Evolutionary conservation across 2,888 invertebrate species (phyloP).

Genomic region (Cryptocheilus praepositus): DNA sequence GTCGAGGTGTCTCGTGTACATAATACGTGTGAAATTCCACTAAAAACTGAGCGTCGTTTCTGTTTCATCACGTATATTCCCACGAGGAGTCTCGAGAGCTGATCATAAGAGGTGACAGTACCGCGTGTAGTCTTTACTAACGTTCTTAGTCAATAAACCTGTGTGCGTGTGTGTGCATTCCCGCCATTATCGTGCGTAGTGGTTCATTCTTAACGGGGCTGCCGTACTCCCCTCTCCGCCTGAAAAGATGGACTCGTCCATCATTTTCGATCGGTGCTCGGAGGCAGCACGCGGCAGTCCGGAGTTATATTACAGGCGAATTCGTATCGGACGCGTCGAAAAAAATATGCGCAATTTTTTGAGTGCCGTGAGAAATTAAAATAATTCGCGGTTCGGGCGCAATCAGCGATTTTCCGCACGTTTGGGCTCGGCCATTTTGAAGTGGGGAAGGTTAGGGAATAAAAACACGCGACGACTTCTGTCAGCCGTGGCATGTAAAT

Average conservation of each 20-base stretch:
- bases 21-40: constrained; percentile 19
- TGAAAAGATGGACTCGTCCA: constrained; percentile 67
- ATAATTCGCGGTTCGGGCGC: neutral
- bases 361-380: neutral
- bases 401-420: constrained; percentile 16
- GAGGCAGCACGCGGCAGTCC: no score
- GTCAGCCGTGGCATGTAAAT: constrained; percentile 16
- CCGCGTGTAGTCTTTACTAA: constrained; percentile 19
- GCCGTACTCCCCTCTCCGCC: constrained; percentile 44
- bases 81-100: neutral
- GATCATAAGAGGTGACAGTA: constrained; percentile 10
- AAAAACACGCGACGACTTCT: constrained; percentile 22
- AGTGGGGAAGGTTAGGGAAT: constrained; percentile 54
- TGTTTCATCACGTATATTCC: constrained; percentile 5
- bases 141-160: constrained; percentile 39
- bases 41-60: neutral
- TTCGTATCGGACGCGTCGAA: neutral
- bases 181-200: constrained; percentile 65
- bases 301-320: no score
- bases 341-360: constrained; percentile 6
- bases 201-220: constrained; percentile 60
- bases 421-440: constrained; percentile 66
- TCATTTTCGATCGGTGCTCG: constrained; percentile 27
- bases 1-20: constrained; percentile 10
- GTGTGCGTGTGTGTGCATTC: constrained; percentile 54